Percentiles rank a stretch among this genome's conserved stretches.
Conservation (phyloP, 2,888 invertebrate genomes). For the Dryadula phaetusa region DNA sequence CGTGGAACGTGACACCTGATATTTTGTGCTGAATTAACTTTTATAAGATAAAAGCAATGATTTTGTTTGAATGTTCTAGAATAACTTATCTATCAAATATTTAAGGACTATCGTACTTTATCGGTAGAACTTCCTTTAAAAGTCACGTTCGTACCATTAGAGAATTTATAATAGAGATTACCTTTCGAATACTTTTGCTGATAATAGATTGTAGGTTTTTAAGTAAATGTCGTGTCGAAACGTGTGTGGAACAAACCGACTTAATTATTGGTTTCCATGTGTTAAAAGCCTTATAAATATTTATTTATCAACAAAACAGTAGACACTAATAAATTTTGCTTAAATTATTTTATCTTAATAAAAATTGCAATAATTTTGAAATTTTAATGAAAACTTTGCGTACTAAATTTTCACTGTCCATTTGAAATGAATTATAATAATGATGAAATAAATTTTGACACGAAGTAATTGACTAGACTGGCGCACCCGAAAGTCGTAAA, state of each 20-base stretch:
- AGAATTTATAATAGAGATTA: slow-evolving; percentile 35
- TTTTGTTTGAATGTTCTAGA: slow-evolving; percentile 36
- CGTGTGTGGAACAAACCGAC: too few species aligned
- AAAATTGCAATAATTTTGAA: not conserved
- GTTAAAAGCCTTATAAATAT: too few species aligned
- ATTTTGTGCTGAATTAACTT: slow-evolving; percentile 1
- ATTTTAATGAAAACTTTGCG: not conserved
- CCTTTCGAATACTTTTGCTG: slow-evolving; percentile 15
- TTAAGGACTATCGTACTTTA: slow-evolving; percentile 38
- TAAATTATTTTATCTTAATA: not conserved
- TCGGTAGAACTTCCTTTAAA: slow-evolving; percentile 33
- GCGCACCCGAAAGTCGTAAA: slow-evolving; percentile 8
- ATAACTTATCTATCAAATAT: slow-evolving; percentile 41
- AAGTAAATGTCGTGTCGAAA: too few species aligned
- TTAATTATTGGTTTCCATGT: too few species aligned
- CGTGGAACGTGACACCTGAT: not conserved
- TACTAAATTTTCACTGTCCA: not conserved
- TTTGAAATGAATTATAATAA: slow-evolving; percentile 13
- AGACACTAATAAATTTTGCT: too few species aligned
- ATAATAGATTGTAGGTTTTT: too few species aligned
- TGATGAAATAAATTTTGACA: slow-evolving; percentile 11
- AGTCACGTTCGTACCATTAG: slow-evolving; percentile 39
- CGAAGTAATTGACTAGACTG: slow-evolving; percentile 9
- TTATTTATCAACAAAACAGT: too few species aligned
- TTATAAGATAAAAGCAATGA: slow-evolving; percentile 23